Evolutionary conservation across 2,888 invertebrate genomes (phyloP), one percentile per base, ranked within the genome.

Genomic region (Lasioglossum calceatum): DNA sequence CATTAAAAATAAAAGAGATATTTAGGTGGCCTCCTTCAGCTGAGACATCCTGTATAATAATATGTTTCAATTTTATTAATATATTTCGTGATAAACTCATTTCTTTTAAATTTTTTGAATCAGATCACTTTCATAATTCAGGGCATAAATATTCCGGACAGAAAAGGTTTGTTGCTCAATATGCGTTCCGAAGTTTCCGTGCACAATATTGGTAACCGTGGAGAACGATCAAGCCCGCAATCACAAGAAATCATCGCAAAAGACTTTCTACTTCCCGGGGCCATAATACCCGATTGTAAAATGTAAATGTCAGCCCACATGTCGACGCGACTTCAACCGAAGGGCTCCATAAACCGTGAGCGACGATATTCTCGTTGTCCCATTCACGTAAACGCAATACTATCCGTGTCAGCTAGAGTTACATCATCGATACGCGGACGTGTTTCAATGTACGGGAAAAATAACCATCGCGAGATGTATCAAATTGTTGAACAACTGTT

Each of bases 301-400:
- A n/a, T 27, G 78, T 85, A 85, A 87, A 85, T 85, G 86, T 82
- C 85, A 78, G 64, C 77, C 64, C 71, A 79, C 78, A 67, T 74
- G 71, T 86, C 79, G 82, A 79, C 86, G 76, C 70, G 64, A 80
- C 73, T 71, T 77, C 75, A 39, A 42, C 50, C 86, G 81, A 79
- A 42, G 61, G 76, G 67, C 77, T 61, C 71, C 61, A 70, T 84
- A 85, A 86, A 77, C 77, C 70, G 44, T 61, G 23, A 77, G 74
- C 19, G 61, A 77, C 23, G 58, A 84, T 54, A 79, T 72, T 76
- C 47, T n/a, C 36, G 58, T 70, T 70, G 72, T 58, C 36, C 76
- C 50, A 42, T 73, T 58, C 79, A 73, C 70, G 58, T 61, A 50
- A 80, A n/a, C 79, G 14, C 73, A 12, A 67, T 39, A 67, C 58